phyloP scores from a whole-genome alignment of 2,888 invertebrate genomes.

The Dynastes tityus region DNA sequence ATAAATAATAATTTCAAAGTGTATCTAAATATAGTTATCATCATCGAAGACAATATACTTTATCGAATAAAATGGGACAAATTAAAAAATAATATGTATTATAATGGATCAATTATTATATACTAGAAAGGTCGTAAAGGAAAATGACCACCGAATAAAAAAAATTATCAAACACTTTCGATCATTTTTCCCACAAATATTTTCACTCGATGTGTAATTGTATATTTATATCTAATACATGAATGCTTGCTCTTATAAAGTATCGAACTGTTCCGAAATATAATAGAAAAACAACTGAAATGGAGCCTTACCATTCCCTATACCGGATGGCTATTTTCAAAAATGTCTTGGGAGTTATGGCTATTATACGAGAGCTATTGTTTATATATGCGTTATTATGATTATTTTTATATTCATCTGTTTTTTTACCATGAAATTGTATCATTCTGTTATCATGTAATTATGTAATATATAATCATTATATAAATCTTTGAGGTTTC shows the following conservation, averaged over 20 bases:
- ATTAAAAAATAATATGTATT: no score
- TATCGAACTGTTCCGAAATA: neutral
- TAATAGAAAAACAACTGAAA: neutral
- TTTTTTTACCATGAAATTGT: neutral
- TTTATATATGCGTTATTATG: slow-evolving; percentile 4
- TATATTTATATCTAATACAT: neutral
- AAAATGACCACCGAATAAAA: neutral
- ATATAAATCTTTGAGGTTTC: slow-evolving; percentile 27
- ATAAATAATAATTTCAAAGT: no score
- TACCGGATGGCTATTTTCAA: neutral
- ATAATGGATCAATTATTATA: neutral
- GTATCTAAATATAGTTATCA: no score
- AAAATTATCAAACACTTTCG: neutral
- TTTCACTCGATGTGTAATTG: no score
- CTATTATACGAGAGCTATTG: neutral
- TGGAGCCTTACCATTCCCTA: slow-evolving; percentile 6
- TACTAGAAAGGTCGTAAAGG: neutral
- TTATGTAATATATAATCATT: slow-evolving; percentile 1
- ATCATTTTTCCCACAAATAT: neutral
- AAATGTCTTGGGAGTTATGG: neutral
- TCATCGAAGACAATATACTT: no score
- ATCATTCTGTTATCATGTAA: neutral
- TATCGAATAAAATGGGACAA: no score
- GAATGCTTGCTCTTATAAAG: neutral
- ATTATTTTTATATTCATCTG: slow-evolving; percentile 1